phyloP scores from a whole-genome alignment of 2,888 invertebrate species.

The Sesamia inferens region DNA sequence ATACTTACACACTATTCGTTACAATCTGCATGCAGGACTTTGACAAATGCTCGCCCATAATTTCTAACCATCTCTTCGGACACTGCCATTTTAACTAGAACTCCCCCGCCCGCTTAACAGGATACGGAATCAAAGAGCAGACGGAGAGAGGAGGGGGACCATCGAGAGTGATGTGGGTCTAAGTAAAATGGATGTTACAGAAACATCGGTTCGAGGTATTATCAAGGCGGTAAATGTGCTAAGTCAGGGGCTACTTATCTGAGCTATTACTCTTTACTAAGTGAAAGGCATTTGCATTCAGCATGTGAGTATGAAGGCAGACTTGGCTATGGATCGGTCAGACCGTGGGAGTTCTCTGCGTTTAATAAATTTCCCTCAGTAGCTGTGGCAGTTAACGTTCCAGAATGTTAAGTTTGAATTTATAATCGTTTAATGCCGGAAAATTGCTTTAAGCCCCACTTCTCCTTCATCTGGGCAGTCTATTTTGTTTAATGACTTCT shows the following conservation, averaged over 20 bases:
- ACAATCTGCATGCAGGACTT: constrained; percentile 79
- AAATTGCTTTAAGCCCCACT: constrained; percentile 55
- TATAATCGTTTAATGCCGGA: constrained; percentile 60
- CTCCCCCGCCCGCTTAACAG: constrained; percentile 55
- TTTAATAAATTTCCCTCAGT: constrained; percentile 59
- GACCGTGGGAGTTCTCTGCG: constrained; percentile 37
- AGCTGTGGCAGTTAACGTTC: constrained; percentile 40
- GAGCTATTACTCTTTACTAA: constrained; percentile 80
- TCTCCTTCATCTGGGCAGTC: constrained; percentile 39
- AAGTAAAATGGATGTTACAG: constrained; percentile 66
- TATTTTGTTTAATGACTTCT: constrained; percentile 51
- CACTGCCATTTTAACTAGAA: constrained; percentile 66
- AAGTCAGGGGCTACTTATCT: constrained; percentile 84
- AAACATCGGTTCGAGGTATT: constrained; percentile 80
- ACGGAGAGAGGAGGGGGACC: constrained; percentile 27
- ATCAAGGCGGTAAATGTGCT: constrained; percentile 81
- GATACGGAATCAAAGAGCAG: constrained; percentile 45
- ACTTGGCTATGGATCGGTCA: constrained; percentile 52
- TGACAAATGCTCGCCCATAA: constrained; percentile 84
- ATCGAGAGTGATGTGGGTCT: constrained; percentile 64
- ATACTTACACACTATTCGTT: constrained; percentile 61
- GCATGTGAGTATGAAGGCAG: constrained; percentile 61
- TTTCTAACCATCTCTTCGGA: constrained; percentile 74
- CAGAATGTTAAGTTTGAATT: constrained; percentile 60
- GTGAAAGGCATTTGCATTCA: constrained; percentile 80